phyloP scores from a whole-genome alignment of 2,888 invertebrate species.

The Harmothoe impar region DNA sequence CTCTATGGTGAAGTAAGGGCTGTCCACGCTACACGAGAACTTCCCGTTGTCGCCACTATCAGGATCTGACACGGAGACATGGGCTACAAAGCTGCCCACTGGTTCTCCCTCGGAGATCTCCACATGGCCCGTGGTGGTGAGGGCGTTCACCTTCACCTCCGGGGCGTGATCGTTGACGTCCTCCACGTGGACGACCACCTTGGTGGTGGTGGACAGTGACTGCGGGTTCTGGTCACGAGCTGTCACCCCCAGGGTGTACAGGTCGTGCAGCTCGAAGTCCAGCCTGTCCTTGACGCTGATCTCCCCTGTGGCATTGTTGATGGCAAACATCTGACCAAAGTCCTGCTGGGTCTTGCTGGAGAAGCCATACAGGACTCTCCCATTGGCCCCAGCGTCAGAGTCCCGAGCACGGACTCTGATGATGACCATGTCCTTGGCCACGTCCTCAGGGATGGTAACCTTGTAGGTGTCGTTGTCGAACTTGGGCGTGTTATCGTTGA shows the following conservation, averaged over 20 bases:
- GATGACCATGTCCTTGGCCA: neutral
- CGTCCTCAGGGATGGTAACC: conserved; percentile 56
- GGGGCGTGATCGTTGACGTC: conserved; percentile 71
- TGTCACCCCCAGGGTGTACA: conserved; percentile 65
- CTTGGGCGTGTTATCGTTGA: conserved; percentile 64
- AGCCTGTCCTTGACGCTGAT: conserved; percentile 63
- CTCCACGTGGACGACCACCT: conserved; percentile 67
- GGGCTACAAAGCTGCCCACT: conserved; percentile 57
- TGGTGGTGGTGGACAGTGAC: conserved; percentile 55
- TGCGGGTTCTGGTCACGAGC: conserved; percentile 66
- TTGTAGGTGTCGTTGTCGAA: conserved; percentile 59
- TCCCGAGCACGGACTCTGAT: conserved; percentile 64
- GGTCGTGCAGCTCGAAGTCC: conserved; percentile 65
- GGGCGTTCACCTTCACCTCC: conserved; percentile 65
- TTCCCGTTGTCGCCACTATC: conserved; percentile 61
- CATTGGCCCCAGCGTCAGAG: conserved; percentile 65
- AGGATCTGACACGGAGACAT: conserved; percentile 60
- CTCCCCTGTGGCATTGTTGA: conserved; percentile 68
- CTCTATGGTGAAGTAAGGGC: conserved; percentile 64
- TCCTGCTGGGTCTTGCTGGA: conserved; percentile 11
- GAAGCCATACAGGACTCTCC: conserved; percentile 64
- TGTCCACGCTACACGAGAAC: conserved; percentile 48
- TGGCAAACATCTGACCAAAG: conserved; percentile 64
- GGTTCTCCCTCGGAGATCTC: conserved; percentile 68
- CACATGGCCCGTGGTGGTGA: conserved; percentile 63